Evolutionary conservation across 2,888 invertebrate genomes (phyloP).

Genomic region (Ditylenchus weischeri): DNA sequence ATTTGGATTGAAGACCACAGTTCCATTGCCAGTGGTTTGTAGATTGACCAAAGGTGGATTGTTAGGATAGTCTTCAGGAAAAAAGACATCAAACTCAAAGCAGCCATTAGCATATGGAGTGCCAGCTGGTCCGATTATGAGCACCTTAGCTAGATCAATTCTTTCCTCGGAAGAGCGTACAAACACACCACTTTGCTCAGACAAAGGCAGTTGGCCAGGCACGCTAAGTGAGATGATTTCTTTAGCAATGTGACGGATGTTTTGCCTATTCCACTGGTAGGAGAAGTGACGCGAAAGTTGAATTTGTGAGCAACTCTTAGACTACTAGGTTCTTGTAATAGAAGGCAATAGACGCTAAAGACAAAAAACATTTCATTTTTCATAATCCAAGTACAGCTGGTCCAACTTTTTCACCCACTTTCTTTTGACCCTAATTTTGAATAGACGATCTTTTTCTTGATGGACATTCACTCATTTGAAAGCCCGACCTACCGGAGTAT

Average conservation of each 20-base stretch:
- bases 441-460: too few relatives aligned
- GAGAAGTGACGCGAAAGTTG: too few relatives aligned
- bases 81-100: constrained; percentile 64
- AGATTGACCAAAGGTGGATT: constrained; percentile 63
- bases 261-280: not conserved
- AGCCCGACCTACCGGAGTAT: too few relatives aligned
- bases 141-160: constrained; percentile 87
- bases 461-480: too few relatives aligned
- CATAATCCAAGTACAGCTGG: too few relatives aligned
- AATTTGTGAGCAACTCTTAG: too few relatives aligned
- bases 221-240: constrained; percentile 14
- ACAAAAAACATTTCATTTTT: too few relatives aligned
- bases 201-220: constrained; percentile 74
- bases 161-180: constrained; percentile 89
- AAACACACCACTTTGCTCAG: constrained; percentile 84
- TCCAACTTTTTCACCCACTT: too few relatives aligned
- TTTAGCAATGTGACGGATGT: constrained; percentile 7
- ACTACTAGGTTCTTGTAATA: too few relatives aligned
- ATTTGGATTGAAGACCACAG: constrained; percentile 68
- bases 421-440: too few relatives aligned
- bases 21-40: constrained; percentile 66
- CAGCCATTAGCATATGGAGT: constrained; percentile 67
- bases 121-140: constrained; percentile 66
- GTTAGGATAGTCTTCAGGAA: constrained; percentile 66
- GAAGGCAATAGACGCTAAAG: too few relatives aligned